Conservation (phyloP, 2,113 vertebrate genomes). For the Megaleporinus macrocephalus region DNA sequence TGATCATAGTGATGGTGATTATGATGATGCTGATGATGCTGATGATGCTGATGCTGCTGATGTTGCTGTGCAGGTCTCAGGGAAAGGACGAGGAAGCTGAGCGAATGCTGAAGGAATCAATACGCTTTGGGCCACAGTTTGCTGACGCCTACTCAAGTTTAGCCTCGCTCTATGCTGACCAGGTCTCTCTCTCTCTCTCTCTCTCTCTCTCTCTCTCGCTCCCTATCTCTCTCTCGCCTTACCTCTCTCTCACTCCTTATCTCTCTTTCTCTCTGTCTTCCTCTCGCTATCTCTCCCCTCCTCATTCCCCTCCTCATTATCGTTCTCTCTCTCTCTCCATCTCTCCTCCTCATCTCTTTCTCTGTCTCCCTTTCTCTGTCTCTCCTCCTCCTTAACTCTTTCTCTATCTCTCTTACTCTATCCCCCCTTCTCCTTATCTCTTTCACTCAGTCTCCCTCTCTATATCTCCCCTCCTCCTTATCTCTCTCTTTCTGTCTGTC, state of each 20-base stretch:
- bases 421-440: neutral
- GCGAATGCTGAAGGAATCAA: slow-evolving; percentile 83
- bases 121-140: slow-evolving; percentile 88
- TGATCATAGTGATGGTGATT: slow-evolving; percentile 12
- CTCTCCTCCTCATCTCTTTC: too few species aligned
- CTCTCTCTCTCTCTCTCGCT: neutral
- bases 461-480: neutral
- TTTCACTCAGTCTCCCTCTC: too few species aligned
- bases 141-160: slow-evolving; percentile 95
- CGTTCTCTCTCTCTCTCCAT: neutral
- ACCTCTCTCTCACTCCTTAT: too few species aligned
- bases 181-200: slow-evolving; percentile 76
- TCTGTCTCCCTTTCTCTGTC: neutral
- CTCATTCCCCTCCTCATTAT: slow-evolving; percentile 60
- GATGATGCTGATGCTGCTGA: neutral
- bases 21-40: neutral
- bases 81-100: slow-evolving; percentile 87
- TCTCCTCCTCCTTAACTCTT: too few species aligned
- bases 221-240: too few species aligned
- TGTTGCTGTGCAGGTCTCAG: slow-evolving; percentile 78
- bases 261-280: too few species aligned
- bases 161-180: slow-evolving; percentile 90
- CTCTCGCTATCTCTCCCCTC: neutral
- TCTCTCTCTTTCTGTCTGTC: neutral
- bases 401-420: neutral